Evolutionary conservation across 2,113 vertebrate genomes (phyloP).

Genomic region (Spilogale gracilis): DNA sequence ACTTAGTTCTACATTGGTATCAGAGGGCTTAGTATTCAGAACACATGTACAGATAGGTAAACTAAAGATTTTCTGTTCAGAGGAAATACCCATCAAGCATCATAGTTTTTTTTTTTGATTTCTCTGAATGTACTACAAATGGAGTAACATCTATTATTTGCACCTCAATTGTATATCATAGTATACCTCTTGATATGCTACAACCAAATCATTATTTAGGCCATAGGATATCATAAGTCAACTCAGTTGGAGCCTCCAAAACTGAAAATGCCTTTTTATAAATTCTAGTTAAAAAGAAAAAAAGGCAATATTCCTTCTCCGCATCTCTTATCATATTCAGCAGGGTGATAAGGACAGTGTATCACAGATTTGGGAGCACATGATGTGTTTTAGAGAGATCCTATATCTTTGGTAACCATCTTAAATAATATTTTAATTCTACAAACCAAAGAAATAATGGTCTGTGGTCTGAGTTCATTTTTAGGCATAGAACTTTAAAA

Average conservation of each 20-base stretch:
- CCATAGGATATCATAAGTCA: not conserved
- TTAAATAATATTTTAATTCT: not conserved
- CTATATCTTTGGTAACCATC: not conserved
- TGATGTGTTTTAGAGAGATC: not conserved
- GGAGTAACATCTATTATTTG: constrained; percentile 39
- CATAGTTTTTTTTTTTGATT: constrained; percentile 27
- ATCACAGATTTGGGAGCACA: not conserved
- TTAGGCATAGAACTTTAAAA: not conserved
- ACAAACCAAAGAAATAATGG: not conserved
- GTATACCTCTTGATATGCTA: not conserved
- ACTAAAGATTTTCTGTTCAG: constrained; percentile 27
- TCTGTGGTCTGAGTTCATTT: not conserved
- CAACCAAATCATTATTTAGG: constrained; percentile 30
- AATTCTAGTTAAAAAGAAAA: not conserved
- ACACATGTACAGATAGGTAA: not conserved
- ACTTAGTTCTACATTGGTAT: not conserved
- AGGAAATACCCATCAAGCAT: not conserved
- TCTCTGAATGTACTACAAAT: not conserved
- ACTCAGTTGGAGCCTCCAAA: not conserved
- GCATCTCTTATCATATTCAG: not conserved
- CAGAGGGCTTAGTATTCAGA: not conserved
- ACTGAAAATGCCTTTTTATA: not conserved
- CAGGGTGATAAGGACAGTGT: not conserved
- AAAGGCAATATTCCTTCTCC: not conserved
- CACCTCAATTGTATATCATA: not conserved